Conservation (phyloP, 1,140 invertebrate species). For the Eupeodes corollae region DNA sequence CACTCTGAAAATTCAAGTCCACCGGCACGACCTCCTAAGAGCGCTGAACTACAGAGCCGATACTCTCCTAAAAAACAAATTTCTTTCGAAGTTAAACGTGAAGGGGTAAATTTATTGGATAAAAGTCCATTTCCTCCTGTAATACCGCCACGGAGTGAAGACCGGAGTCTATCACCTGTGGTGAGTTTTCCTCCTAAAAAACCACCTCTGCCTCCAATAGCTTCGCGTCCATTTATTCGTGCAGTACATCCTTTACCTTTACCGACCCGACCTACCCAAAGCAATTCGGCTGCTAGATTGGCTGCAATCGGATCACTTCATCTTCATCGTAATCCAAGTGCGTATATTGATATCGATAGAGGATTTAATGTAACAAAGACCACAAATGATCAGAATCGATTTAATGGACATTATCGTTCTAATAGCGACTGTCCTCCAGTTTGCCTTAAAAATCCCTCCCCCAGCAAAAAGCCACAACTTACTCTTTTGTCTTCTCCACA, state of each 20-base stretch:
- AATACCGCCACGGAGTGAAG: too few relatives aligned
- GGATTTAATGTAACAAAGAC: neutral
- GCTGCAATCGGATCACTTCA: constrained; percentile 48
- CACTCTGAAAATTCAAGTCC: constrained; percentile 36
- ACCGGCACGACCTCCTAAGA: constrained; percentile 52
- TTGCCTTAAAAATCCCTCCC: constrained; percentile 5
- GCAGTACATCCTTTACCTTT: constrained; percentile 32
- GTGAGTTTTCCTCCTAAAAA: constrained; percentile 50
- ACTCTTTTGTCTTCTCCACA: constrained; percentile 39
- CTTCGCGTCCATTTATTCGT: constrained; percentile 46
- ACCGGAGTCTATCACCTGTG: constrained; percentile 6
- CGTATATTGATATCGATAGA: too few relatives aligned
- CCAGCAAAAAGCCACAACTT: constrained; percentile 7
- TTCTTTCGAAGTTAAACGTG: neutral
- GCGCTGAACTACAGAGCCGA: constrained; percentile 30
- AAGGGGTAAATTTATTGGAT: neutral
- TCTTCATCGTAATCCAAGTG: constrained; percentile 23
- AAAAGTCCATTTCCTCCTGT: too few relatives aligned
- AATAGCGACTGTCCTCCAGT: constrained; percentile 7
- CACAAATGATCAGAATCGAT: too few relatives aligned
- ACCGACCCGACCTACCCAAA: constrained; percentile 12
- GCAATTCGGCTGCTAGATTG: constrained; percentile 20
- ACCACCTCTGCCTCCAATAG: constrained; percentile 57
- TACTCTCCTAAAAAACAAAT: constrained; percentile 37
- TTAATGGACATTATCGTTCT: constrained; percentile 6